A percentile compares a stretch with the other conserved stretches of the same genome.
phyloP scores from a whole-genome alignment of 2,888 invertebrate genomes.

The Electrophaes corylata region DNA sequence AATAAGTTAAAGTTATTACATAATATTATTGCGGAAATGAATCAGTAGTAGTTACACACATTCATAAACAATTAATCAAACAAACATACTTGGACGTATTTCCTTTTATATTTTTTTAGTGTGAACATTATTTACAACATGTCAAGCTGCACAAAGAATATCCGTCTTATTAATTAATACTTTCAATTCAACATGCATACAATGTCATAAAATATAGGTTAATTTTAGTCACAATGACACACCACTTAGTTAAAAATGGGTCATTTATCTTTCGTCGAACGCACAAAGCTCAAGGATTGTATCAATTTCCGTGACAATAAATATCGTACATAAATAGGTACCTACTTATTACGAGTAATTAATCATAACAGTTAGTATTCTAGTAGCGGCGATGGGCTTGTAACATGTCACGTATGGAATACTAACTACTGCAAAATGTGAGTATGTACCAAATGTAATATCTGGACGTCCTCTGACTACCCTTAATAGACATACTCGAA shows the following conservation, averaged over 20 bases:
- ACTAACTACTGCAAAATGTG: too few species aligned
- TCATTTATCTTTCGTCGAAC: slow-evolving; percentile 58
- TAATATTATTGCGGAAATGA: slow-evolving; percentile 2
- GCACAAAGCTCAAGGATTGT: slow-evolving; percentile 57
- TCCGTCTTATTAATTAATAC: slow-evolving; percentile 11
- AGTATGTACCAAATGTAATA: too few species aligned
- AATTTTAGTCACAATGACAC: slow-evolving; percentile 16
- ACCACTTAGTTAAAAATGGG: slow-evolving; percentile 47
- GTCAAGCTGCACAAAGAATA: slow-evolving; percentile 47
- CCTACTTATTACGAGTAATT: neutral
- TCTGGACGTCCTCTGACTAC: too few species aligned
- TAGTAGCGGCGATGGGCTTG: too few species aligned
- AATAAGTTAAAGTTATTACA: neutral
- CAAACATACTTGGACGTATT: slow-evolving; percentile 12
- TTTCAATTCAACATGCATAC: neutral
- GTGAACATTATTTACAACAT: slow-evolving; percentile 42
- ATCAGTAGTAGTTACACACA: neutral
- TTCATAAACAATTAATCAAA: slow-evolving; percentile 20
- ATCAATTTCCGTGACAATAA: slow-evolving; percentile 51
- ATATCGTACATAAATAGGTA: neutral
- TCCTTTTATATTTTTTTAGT: slow-evolving; percentile 23
- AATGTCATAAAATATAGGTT: neutral
- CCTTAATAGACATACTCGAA: too few species aligned
- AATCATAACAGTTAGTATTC: too few species aligned
- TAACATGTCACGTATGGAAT: too few species aligned